Evolutionary conservation across 1,140 invertebrate species (phyloP), one percentile per base, ranked within the genome.

Genomic region (Drosophila orosa): DNA sequence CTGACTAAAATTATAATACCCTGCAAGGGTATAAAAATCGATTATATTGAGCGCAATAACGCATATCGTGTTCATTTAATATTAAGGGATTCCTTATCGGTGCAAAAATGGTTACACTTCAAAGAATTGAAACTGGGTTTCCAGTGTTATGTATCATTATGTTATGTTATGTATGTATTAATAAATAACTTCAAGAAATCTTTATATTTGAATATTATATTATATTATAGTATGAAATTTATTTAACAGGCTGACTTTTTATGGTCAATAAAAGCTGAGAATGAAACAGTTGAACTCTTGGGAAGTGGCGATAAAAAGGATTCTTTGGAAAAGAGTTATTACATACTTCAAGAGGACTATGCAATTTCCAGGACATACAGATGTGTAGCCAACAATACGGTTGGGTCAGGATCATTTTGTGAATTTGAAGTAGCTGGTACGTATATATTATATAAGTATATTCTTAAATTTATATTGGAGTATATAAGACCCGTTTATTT

Each of bases 241-340:
- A 47, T 75, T 48, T 59, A 42, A 19, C 90, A 92, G 91, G 83
- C 97, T n/a, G 93, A 94, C 52, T 98, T 97, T 92, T 94, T 93
- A 29, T 98, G 97, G 97, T 95, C 95, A 75, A 94, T 97, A 56
- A 96, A 96, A 90, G 96, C 95, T 73, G 95, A 96, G 80, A 98
- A 97, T 89, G 95, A 97, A 89, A 96, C 95, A 27, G 92, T 95
- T 24, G 94, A 95, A 62, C 93, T 92, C 31, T 61, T 87, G 55
- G 82, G 82, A 54, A 80, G 58, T 44, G 86, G 82, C 39, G 74
- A 87, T 24, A 67, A 77, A 44, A 80, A 74, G 40, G 39, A 55
- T 7, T 63, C 42, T 39, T 56, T 35, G 37, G 76, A 91, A 42
- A 81, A 65, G 45, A 91, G 83, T 55, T 92, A 72, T 74, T 90